phyloP scores from a whole-genome alignment of 2,113 vertebrate genomes.

The Lates calcarifer region DNA sequence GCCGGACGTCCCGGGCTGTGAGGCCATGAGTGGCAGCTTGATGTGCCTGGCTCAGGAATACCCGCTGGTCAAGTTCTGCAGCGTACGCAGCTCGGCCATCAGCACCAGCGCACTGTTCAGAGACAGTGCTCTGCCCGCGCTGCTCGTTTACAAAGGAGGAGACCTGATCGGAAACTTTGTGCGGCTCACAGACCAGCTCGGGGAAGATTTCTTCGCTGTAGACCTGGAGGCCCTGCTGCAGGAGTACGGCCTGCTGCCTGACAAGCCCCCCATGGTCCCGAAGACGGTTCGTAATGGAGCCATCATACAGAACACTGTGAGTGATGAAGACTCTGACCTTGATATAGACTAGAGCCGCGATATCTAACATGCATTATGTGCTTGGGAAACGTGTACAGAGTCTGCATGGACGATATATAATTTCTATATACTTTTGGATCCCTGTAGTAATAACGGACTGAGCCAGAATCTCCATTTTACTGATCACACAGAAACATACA shows the following conservation, averaged over 20 bases:
- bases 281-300: conserved; percentile 86
- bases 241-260: conserved; percentile 95
- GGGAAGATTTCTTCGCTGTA: conserved; percentile 97
- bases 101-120: conserved; percentile 94
- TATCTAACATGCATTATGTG: background rate
- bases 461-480: conserved; percentile 21
- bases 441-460: conserved; percentile 29
- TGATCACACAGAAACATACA: conserved; percentile 4
- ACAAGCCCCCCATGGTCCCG: conserved; percentile 86
- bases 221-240: conserved; percentile 95
- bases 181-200: conserved; percentile 96
- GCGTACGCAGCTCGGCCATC: conserved; percentile 91
- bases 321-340: conserved; percentile 94
- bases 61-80: conserved; percentile 93
- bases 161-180: conserved; percentile 98
- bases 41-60: conserved; percentile 95
- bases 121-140: conserved; percentile 91
- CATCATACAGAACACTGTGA: conserved; percentile 82
- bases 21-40: conserved; percentile 94
- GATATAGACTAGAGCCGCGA: conserved; percentile 89
- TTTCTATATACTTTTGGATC: conserved; percentile 40
- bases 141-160: conserved; percentile 94
- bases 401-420: conserved; percentile 53
- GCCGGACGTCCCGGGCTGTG: conserved; percentile 89
- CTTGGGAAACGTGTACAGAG: conserved; percentile 21